Conservation (phyloP, 2,113 vertebrate species). For the Atractosteus spatula region DNA sequence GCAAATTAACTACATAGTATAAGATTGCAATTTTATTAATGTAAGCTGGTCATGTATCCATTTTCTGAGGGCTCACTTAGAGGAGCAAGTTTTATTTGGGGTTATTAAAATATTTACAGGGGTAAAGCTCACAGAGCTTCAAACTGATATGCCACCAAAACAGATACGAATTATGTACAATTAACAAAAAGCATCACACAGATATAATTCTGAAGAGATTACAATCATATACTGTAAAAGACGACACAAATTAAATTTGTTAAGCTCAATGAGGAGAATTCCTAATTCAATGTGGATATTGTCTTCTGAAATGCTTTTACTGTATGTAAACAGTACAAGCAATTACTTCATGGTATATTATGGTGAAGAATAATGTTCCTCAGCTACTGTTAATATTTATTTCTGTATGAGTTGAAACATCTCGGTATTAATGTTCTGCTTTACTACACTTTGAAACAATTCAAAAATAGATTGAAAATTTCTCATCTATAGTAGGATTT, state of each 20-base stretch:
- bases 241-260: background rate
- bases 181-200: background rate
- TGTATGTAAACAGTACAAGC: background rate
- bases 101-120: constrained; percentile 17
- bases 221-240: no score
- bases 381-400: no score
- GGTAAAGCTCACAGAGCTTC: constrained; percentile 9
- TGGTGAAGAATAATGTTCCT: background rate
- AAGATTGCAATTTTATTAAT: constrained; percentile 1
- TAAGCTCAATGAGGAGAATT: background rate
- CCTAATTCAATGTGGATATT: background rate
- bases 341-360: background rate
- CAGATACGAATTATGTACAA: constrained; percentile 5
- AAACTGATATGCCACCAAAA: constrained; percentile 4
- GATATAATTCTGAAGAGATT: background rate
- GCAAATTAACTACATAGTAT: background rate
- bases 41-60: background rate
- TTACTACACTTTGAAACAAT: no score
- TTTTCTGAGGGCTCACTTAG: background rate
- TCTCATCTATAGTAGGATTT: background rate
- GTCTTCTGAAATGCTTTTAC: background rate
- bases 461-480: background rate
- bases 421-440: no score
- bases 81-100: constrained; percentile 6
- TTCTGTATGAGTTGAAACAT: no score